Percentiles rank a stretch among this genome's conserved stretches.
These are phyloP conservation scores for Drosophila birchii DNA, from an alignment of 2,888 invertebrate species.

Conservation along the genomic window DNA sequence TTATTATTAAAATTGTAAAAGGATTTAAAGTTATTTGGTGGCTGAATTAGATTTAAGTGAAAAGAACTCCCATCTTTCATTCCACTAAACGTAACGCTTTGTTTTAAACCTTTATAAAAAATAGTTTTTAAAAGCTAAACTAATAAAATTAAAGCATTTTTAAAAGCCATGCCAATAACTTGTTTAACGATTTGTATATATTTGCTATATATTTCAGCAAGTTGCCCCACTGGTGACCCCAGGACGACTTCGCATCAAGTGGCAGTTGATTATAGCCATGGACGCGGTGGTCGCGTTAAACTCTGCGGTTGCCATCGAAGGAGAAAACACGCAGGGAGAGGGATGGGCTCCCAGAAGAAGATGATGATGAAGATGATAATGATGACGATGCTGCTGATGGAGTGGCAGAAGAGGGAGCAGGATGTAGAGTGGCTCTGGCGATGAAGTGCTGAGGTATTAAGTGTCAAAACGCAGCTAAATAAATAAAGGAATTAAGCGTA, in stretches of 20 bases:
- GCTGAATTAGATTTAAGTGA: neutral
- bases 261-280: conserved; percentile 68
- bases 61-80: neutral
- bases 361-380: neutral
- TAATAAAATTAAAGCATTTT: neutral
- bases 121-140: neutral
- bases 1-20: neutral
- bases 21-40: neutral
- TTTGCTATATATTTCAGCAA: neutral
- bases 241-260: conserved; percentile 38
- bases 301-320: conserved; percentile 37
- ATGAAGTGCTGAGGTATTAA: conserved; percentile 50
- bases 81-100: neutral
- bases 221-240: conserved; percentile 43
- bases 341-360: conserved; percentile 5
- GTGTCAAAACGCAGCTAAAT: conserved; percentile 61
- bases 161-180: neutral
- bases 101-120: neutral
- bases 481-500: conserved; percentile 56
- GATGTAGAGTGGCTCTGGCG: neutral
- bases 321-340: conserved; percentile 4
- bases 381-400: neutral
- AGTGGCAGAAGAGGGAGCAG: conserved; percentile 9
- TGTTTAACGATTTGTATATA: neutral
- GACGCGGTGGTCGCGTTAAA: conserved; percentile 49